Conservation (phyloP, 2,797 vertebrate genomes). For the Pempheris klunzingeri region DNA sequence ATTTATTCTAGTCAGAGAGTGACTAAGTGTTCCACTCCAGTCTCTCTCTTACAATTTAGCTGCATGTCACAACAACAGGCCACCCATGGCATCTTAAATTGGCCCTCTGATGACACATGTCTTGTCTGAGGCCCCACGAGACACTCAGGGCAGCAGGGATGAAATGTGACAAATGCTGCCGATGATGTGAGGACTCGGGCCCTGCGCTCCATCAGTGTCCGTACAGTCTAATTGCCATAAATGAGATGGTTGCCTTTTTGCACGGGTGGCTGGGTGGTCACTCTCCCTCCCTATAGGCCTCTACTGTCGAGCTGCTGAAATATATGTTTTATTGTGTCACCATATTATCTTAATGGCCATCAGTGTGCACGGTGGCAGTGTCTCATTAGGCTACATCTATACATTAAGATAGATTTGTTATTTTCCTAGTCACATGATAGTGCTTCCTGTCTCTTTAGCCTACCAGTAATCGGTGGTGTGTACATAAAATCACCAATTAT, state of each 20-base stretch:
- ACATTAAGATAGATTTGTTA: conserved; percentile 39
- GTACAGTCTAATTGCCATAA: conserved; percentile 71
- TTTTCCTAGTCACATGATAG: conserved; percentile 14
- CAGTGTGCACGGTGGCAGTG: conserved; percentile 44
- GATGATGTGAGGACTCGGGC: conserved; percentile 59
- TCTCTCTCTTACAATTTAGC: conserved; percentile 71
- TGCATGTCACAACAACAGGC: conserved; percentile 79
- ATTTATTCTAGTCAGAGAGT: conserved; percentile 34
- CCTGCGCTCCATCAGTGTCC: conserved; percentile 64
- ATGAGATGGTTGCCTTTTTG: conserved; percentile 70
- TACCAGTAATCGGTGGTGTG: conserved; percentile 11
- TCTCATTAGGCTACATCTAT: conserved; percentile 36
- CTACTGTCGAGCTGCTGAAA: conserved; percentile 49
- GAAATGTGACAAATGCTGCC: conserved; percentile 79
- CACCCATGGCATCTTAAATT: conserved; percentile 77
- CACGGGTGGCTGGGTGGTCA: conserved; percentile 52
- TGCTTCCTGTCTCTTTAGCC: background rate
- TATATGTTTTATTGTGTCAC: conserved; percentile 58
- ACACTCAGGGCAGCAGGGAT: conserved; percentile 68
- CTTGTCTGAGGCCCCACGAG: conserved; percentile 69
- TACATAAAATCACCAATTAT: conserved; percentile 20
- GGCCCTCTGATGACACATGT: conserved; percentile 79
- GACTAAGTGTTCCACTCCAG: conserved; percentile 55
- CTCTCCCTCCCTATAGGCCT: conserved; percentile 50
- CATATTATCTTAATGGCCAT: conserved; percentile 68